Evolutionary conservation across 2,113 vertebrate species (phyloP).

Genomic region (Upupa epops): DNA sequence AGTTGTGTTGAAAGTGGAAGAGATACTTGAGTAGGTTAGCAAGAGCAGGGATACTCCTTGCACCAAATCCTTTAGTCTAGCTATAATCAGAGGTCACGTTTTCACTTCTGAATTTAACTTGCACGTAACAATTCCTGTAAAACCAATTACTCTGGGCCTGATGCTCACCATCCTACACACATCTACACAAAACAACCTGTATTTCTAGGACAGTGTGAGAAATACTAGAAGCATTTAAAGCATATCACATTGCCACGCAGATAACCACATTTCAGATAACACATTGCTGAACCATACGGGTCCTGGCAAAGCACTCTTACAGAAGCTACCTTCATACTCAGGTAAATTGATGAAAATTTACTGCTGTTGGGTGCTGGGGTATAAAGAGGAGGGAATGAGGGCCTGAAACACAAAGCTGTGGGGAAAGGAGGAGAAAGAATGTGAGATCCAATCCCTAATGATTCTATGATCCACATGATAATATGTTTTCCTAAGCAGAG

Average conservation of each 20-base stretch:
- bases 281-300: background rate
- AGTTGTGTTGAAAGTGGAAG: background rate
- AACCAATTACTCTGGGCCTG: background rate
- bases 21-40: background rate
- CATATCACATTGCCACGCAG: background rate
- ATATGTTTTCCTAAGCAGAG: too few species aligned
- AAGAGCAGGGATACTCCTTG: background rate
- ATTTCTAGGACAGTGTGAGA: background rate
- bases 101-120: background rate
- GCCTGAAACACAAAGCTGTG: background rate
- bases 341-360: background rate
- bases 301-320: background rate
- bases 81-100: background rate
- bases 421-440: background rate
- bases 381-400: background rate
- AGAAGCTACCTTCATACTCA: background rate
- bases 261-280: background rate
- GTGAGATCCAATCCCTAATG: background rate
- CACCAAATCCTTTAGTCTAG: background rate
- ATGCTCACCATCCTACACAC: background rate
- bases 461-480: too few species aligned
- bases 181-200: background rate
- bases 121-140: background rate
- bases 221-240: background rate
- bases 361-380: background rate